phyloP scores from a whole-genome alignment of 2,113 vertebrate species.

The Indicator indicator region DNA sequence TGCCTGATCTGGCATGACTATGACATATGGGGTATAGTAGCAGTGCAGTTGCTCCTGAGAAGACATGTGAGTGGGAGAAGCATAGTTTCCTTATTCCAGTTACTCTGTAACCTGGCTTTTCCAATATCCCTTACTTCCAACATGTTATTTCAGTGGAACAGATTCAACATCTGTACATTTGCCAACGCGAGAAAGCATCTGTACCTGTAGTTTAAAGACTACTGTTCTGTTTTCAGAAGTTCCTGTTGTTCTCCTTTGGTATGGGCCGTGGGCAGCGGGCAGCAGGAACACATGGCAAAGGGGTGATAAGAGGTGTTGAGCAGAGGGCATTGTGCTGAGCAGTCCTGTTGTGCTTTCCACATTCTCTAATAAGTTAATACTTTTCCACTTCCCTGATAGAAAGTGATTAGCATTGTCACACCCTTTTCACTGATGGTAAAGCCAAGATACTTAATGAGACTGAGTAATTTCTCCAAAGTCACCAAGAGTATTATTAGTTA shows the following conservation, averaged over 20 bases:
- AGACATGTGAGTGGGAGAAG: not conserved
- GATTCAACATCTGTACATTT: not conserved
- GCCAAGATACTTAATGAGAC: not conserved
- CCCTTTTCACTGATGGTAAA: not conserved
- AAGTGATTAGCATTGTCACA: not conserved
- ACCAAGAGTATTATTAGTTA: not conserved
- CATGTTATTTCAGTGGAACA: not conserved
- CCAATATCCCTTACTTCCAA: not conserved
- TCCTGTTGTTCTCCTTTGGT: not conserved
- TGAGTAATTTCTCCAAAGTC: not conserved
- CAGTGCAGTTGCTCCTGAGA: not conserved
- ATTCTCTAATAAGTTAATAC: not conserved
- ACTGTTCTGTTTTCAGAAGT: not conserved
- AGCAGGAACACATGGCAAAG: not conserved
- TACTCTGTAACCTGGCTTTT: not conserved
- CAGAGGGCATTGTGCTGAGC: not conserved
- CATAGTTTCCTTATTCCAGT: not conserved
- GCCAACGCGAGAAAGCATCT: not conserved
- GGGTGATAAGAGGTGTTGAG: accelerated
- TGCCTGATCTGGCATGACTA: not conserved
- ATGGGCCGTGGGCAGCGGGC: not conserved
- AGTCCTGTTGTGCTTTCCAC: not conserved
- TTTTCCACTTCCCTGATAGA: not conserved
- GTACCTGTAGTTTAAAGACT: not conserved
- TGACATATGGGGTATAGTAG: not conserved